phyloP scores from a whole-genome alignment of 2,888 invertebrate genomes.

The Onthophagus sagittarius region DNA sequence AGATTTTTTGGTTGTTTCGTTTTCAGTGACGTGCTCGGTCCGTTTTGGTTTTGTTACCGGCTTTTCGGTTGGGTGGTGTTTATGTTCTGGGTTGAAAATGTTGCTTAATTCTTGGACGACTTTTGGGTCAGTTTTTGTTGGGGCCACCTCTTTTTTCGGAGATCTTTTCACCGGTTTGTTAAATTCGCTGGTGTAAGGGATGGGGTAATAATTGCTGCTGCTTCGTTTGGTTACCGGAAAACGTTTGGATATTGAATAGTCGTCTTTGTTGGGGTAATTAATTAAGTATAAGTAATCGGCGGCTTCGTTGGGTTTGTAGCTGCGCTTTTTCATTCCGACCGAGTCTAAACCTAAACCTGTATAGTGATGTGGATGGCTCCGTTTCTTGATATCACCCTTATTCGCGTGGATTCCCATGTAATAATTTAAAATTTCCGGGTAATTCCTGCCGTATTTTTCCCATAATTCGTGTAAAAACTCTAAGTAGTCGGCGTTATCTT shows the following conservation, averaged over 20 bases:
- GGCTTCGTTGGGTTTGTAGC: constrained; percentile 19
- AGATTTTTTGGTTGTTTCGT: constrained; percentile 6
- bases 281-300: constrained; percentile 15
- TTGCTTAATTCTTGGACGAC: constrained; percentile 66
- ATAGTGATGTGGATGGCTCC: constrained; percentile 34
- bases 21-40: constrained; percentile 14
- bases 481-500: constrained; percentile 45
- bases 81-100: constrained; percentile 55
- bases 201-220: constrained; percentile 43
- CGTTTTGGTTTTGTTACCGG: constrained; percentile 26
- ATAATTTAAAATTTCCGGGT: constrained; percentile 42
- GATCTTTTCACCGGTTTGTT: constrained; percentile 39
- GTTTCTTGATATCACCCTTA: constrained; percentile 27
- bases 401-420: constrained; percentile 25
- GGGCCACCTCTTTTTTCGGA: constrained; percentile 31
- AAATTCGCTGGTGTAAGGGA: constrained; percentile 26
- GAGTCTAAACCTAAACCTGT: constrained; percentile 40
- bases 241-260: constrained; percentile 49
- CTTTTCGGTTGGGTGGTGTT: constrained; percentile 25
- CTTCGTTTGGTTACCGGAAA: constrained; percentile 68
- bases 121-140: constrained; percentile 62
- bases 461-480: constrained; percentile 55
- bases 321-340: constrained; percentile 41
- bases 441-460: constrained; percentile 55
- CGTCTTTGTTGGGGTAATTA: constrained; percentile 18